Evolutionary conservation across 2,113 vertebrate genomes (phyloP).

Genomic region (Sorex fumeus): DNA sequence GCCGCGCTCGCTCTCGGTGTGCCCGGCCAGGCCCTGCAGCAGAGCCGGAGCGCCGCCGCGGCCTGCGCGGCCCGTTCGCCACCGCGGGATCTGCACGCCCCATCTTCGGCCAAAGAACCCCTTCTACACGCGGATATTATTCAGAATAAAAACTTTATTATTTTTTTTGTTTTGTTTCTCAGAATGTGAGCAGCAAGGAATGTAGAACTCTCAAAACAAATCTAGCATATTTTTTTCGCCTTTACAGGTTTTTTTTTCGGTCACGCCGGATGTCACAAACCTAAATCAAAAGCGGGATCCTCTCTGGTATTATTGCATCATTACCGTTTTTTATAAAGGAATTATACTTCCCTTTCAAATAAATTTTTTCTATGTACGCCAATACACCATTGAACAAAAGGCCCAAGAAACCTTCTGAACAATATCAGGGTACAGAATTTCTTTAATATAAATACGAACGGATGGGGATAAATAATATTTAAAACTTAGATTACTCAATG

Average conservation of each 20-base stretch:
- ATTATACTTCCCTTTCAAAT: slow-evolving; percentile 89
- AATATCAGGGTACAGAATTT: slow-evolving; percentile 91
- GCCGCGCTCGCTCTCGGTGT: not conserved
- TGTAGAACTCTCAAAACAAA: slow-evolving; percentile 94
- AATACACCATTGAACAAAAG: slow-evolving; percentile 89
- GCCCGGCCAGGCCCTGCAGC: not conserved
- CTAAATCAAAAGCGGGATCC: slow-evolving; percentile 86
- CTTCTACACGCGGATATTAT: slow-evolving; percentile 88
- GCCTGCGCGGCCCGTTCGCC: slow-evolving; percentile 46
- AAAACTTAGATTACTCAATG: slow-evolving; percentile 94
- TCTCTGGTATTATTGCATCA: slow-evolving; percentile 95
- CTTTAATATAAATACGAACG: slow-evolving; percentile 92
- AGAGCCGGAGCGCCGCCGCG: not conserved
- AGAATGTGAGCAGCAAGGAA: slow-evolving; percentile 98
- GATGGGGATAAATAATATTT: slow-evolving; percentile 97
- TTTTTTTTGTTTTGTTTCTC: slow-evolving; percentile 87
- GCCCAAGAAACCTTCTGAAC: slow-evolving; percentile 91
- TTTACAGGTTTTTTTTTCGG: slow-evolving; percentile 87
- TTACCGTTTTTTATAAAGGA: slow-evolving; percentile 89
- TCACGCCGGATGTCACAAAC: slow-evolving; percentile 89
- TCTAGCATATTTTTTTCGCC: slow-evolving; percentile 88
- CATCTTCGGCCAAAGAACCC: slow-evolving; percentile 81
- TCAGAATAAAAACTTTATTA: slow-evolving; percentile 93
- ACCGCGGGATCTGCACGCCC: not conserved
- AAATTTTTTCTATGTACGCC: slow-evolving; percentile 85